A percentile compares a stretch with the other conserved stretches of the same genome.
phyloP scores from a whole-genome alignment of 1,140 invertebrate genomes.

The Drosophila tropicalis region DNA sequence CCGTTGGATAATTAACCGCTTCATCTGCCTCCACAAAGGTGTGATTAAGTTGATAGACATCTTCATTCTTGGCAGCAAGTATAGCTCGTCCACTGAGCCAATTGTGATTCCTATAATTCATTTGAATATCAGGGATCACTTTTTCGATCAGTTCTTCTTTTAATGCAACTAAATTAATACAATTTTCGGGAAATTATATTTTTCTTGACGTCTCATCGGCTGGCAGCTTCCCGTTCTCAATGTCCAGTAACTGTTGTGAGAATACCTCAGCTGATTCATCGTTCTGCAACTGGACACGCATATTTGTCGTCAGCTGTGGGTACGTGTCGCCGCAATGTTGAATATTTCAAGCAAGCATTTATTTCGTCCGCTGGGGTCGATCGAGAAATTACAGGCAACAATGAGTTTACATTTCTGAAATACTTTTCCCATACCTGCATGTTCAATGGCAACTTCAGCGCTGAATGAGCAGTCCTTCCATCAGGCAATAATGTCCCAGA shows the following conservation, averaged over 20 bases:
- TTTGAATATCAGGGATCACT: conserved; percentile 18
- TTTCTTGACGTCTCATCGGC: not conserved
- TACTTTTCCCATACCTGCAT: conserved; percentile 19
- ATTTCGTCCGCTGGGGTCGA: no score
- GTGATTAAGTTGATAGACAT: no score
- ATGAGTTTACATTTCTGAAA: conserved; percentile 20
- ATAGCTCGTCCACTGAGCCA: conserved; percentile 13
- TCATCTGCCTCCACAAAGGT: no score
- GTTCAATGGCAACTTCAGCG: not conserved
- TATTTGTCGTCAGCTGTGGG: not conserved
- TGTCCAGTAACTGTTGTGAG: conserved; percentile 17
- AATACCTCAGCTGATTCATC: not conserved
- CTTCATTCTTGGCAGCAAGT: no score
- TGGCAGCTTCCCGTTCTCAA: conserved; percentile 3
- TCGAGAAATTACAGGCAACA: no score
- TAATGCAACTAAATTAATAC: conserved; percentile 4
- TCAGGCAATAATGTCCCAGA: not conserved
- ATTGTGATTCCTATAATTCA: conserved; percentile 13
- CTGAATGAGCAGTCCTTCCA: not conserved
- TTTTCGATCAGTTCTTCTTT: conserved; percentile 13
- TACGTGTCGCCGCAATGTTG: no score
- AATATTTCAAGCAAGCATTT: no score
- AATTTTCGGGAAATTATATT: not conserved
- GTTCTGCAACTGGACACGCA: not conserved
- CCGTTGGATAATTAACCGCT: no score